Conservation (phyloP, 2,113 vertebrate genomes). For the Melanostigma gelatinosum region DNA sequence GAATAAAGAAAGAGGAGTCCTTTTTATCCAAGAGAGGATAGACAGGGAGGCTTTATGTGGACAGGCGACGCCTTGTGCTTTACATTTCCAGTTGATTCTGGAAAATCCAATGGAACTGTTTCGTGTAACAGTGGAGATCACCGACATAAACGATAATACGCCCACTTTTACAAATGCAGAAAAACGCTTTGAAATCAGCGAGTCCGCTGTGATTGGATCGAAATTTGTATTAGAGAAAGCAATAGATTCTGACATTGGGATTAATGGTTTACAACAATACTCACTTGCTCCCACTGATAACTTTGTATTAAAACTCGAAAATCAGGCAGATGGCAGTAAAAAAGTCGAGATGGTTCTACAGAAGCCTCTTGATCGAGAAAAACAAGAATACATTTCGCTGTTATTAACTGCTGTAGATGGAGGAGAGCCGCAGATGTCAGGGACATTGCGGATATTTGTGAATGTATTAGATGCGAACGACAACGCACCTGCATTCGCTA, state of each 20-base stretch:
- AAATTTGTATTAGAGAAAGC: slow-evolving; percentile 62
- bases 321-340: slow-evolving; percentile 24
- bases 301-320: slow-evolving; percentile 35
- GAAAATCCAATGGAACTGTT: too few species aligned
- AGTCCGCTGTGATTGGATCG: slow-evolving; percentile 38
- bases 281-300: slow-evolving; percentile 15
- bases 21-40: too few species aligned
- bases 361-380: slow-evolving; percentile 66
- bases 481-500: slow-evolving; percentile 75
- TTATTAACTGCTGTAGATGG: slow-evolving; percentile 67
- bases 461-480: slow-evolving; percentile 69
- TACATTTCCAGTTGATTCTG: too few species aligned
- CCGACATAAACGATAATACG: too few species aligned
- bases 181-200: too few species aligned
- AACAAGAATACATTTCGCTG: slow-evolving; percentile 39
- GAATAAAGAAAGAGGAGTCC: too few species aligned
- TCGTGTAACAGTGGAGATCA: too few species aligned
- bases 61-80: too few species aligned
- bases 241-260: slow-evolving; percentile 48
- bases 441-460: slow-evolving; percentile 58
- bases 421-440: slow-evolving; percentile 58
- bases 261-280: slow-evolving; percentile 43
- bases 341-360: slow-evolving; percentile 71
- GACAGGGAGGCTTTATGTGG: too few species aligned
- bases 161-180: too few species aligned